These are phyloP conservation scores for Ormyrus pomaceus DNA, from an alignment of 2,888 invertebrate genomes.

Conservation along the genomic window DNA sequence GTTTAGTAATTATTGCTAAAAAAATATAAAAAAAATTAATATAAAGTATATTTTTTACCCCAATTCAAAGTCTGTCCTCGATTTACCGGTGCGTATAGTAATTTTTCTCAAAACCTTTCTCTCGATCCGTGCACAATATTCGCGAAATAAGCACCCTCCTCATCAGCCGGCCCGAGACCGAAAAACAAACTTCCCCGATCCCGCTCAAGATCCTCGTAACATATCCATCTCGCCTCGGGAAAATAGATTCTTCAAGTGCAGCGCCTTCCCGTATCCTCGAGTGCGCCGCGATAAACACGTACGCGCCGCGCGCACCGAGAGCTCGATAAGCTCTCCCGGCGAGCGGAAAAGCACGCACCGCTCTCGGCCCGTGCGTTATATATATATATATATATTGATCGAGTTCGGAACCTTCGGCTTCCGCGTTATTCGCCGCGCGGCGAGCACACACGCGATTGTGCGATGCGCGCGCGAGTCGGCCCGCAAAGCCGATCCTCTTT, in stretches of 20 bases:
- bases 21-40: too few relatives aligned
- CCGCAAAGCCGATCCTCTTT: slow-evolving; percentile 20
- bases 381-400: slow-evolving; percentile 41
- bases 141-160: neutral
- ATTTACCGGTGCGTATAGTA: too few relatives aligned
- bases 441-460: neutral
- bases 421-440: neutral
- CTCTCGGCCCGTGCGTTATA: neutral
- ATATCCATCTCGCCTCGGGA: neutral
- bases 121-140: too few relatives aligned
- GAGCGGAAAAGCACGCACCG: slow-evolving; percentile 12
- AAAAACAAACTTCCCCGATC: neutral
- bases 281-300: too few relatives aligned
- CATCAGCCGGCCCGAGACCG: too few relatives aligned
- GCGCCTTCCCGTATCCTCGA: too few relatives aligned
- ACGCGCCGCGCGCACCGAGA: neutral
- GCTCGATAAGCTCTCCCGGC: neutral
- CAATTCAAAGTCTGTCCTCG: too few relatives aligned
- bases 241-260: too few relatives aligned
- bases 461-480: neutral
- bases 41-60: too few relatives aligned
- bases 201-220: neutral
- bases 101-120: too few relatives aligned
- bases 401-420: slow-evolving; percentile 6
- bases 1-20: too few relatives aligned